phyloP scores from a whole-genome alignment of 2,797 vertebrate species.

The Megalops cyprinoides region DNA sequence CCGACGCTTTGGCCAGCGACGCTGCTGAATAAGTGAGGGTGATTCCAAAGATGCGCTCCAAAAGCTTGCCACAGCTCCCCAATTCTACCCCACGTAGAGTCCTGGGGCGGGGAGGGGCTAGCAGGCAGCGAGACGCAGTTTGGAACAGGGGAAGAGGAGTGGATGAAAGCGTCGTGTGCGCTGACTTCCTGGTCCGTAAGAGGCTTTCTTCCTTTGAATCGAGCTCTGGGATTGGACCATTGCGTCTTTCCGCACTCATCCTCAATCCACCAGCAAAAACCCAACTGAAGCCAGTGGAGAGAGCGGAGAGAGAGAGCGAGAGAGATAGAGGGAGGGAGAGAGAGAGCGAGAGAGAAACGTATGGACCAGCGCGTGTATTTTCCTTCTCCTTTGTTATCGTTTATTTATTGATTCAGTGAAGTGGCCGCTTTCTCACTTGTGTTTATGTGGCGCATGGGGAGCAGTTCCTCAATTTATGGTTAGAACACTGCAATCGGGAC shows the following conservation, averaged over 20 bases:
- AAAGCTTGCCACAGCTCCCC: slow-evolving; percentile 74
- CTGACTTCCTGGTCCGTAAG: slow-evolving; percentile 80
- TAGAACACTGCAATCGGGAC: slow-evolving; percentile 54
- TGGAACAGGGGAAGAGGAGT: slow-evolving; percentile 58
- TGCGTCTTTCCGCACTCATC: slow-evolving; percentile 66
- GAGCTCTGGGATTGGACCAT: slow-evolving; percentile 77
- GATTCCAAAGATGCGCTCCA: slow-evolving; percentile 74
- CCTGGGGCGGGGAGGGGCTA: slow-evolving; percentile 63
- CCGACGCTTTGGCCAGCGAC: slow-evolving; percentile 59
- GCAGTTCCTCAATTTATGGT: slow-evolving; percentile 50
- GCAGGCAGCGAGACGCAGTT: slow-evolving; percentile 70
- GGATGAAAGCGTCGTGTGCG: slow-evolving; percentile 59
- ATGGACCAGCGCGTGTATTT: slow-evolving; percentile 74
- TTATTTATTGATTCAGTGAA: slow-evolving; percentile 32
- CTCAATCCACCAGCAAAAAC: slow-evolving; percentile 75
- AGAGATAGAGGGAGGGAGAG: too few relatives aligned
- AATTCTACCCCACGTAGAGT: slow-evolving; percentile 60
- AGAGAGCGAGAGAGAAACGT: slow-evolving; percentile 68
- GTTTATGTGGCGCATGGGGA: slow-evolving; percentile 54
- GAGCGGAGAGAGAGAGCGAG: slow-evolving; percentile 64
- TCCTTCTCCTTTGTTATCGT: slow-evolving; percentile 5
- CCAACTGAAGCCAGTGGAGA: slow-evolving; percentile 75
- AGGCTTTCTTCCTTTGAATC: slow-evolving; percentile 74
- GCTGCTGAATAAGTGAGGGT: slow-evolving; percentile 64
- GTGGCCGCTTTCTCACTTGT: slow-evolving; percentile 17